These are phyloP conservation scores for Eubasilissa splendida DNA, from an alignment of 2,888 invertebrate genomes.

Conservation along the genomic window DNA sequence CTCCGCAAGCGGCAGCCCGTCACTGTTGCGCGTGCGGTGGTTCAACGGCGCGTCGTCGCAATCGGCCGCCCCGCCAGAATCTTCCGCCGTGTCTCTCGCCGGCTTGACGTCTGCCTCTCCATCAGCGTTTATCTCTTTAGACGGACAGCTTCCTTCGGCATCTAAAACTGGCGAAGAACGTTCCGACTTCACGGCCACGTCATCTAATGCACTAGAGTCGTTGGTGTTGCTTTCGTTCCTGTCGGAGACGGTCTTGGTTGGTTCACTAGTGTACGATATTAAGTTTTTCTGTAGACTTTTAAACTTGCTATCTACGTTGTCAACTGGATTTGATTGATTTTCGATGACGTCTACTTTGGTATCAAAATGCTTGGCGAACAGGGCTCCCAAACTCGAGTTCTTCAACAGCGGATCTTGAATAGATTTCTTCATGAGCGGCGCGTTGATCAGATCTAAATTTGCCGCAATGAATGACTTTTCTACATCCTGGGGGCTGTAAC, in stretches of 20 bases:
- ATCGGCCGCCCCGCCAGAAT: neutral
- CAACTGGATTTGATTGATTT: neutral
- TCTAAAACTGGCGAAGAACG: conserved; percentile 4
- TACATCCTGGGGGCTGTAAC: conserved; percentile 10
- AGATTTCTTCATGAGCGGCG: neutral
- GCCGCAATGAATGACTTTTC: conserved; percentile 3
- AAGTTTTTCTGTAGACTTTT: neutral
- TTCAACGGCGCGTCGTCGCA: neutral
- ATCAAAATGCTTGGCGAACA: neutral
- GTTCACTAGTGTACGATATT: too few species aligned
- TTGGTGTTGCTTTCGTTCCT: neutral
- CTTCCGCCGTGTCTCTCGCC: neutral
- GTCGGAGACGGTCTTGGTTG: neutral
- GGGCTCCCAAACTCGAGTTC: neutral
- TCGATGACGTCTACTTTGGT: neutral
- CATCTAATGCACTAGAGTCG: neutral
- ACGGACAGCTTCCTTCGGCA: neutral
- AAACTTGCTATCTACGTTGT: conserved; percentile 9
- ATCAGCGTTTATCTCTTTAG: neutral
- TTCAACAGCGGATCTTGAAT: neutral
- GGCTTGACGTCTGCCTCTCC: neutral
- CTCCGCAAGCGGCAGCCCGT: neutral
- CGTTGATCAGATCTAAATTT: conserved; percentile 33
- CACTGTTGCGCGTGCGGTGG: neutral
- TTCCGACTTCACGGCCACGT: conserved; percentile 9